phyloP scores from a whole-genome alignment of 2,797 vertebrate species.

The Harpagifer antarcticus region DNA sequence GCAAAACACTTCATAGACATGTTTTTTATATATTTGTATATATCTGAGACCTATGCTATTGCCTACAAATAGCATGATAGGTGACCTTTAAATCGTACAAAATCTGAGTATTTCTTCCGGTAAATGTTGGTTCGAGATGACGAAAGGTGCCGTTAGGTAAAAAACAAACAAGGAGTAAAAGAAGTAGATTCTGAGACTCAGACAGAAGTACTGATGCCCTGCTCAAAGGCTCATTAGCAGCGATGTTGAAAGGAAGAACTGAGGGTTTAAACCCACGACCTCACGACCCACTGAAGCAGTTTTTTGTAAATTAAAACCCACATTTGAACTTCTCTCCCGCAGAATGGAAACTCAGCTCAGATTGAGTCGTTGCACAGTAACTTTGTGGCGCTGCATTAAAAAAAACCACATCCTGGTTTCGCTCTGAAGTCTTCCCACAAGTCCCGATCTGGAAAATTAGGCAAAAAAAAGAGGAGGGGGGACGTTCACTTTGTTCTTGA shows the following conservation, averaged over 20 bases:
- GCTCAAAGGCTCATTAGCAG: background rate
- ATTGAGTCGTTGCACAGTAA: constrained; percentile 58
- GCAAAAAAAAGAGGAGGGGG: background rate
- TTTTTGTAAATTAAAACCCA: no score
- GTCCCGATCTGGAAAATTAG: constrained; percentile 65
- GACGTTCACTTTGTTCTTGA: constrained; percentile 61
- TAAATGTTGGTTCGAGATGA: background rate
- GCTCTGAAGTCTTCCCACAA: constrained; percentile 66
- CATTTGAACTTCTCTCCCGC: background rate
- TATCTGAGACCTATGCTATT: no score
- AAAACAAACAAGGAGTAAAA: background rate
- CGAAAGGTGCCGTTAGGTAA: background rate
- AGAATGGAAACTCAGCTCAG: constrained; percentile 38
- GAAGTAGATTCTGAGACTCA: accelerated
- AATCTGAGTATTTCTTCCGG: background rate
- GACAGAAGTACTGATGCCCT: background rate
- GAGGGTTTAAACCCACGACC: constrained; percentile 25
- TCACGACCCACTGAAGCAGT: background rate
- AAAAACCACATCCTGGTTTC: constrained; percentile 66
- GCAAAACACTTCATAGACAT: no score
- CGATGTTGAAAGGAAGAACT: background rate
- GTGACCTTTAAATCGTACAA: no score
- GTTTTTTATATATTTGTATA: no score
- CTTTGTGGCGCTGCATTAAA: constrained; percentile 40
- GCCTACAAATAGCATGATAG: no score